phyloP scores from a whole-genome alignment of 2,888 invertebrate genomes.

The Tubulanus polymorphus region DNA sequence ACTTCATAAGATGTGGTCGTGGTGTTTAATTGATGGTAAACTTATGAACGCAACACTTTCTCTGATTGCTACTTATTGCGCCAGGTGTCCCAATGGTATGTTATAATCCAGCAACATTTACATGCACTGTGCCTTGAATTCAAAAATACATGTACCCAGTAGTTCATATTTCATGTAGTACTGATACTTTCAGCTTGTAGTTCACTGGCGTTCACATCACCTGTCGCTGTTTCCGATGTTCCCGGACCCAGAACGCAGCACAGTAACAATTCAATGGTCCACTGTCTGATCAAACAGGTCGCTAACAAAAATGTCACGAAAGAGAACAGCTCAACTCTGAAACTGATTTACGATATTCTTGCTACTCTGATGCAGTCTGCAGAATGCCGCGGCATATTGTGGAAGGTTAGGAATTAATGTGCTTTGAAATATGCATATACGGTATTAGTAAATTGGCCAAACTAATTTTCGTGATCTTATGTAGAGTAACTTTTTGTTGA shows the following conservation, averaged over 20 bases:
- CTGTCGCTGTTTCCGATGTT: constrained; percentile 13
- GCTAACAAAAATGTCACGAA: constrained; percentile 23
- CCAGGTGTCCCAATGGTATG: constrained; percentile 41
- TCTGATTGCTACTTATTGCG: constrained; percentile 37
- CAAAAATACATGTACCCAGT: background rate
- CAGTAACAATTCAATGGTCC: constrained; percentile 41
- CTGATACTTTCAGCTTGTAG: constrained; percentile 28
- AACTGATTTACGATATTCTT: constrained; percentile 33
- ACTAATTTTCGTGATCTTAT: constrained; percentile 15
- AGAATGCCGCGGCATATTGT: constrained; percentile 45
- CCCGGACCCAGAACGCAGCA: constrained; percentile 20
- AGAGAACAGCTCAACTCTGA: constrained; percentile 20
- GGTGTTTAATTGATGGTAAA: constrained; percentile 37
- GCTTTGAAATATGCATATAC: constrained; percentile 3
- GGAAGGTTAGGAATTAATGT: constrained; percentile 35
- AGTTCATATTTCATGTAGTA: background rate
- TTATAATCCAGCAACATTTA: background rate
- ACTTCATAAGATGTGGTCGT: constrained; percentile 43
- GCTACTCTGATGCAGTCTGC: constrained; percentile 37
- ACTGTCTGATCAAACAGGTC: constrained; percentile 39
- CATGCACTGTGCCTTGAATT: background rate
- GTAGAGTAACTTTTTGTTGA: constrained; percentile 44
- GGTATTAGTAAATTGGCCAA: too few species aligned
- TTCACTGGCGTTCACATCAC: constrained; percentile 29
- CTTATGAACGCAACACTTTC: constrained; percentile 35